Evolutionary conservation across 2,888 invertebrate species (phyloP), one percentile per base, ranked within the genome.

Genomic region (Parnassius apollo): DNA sequence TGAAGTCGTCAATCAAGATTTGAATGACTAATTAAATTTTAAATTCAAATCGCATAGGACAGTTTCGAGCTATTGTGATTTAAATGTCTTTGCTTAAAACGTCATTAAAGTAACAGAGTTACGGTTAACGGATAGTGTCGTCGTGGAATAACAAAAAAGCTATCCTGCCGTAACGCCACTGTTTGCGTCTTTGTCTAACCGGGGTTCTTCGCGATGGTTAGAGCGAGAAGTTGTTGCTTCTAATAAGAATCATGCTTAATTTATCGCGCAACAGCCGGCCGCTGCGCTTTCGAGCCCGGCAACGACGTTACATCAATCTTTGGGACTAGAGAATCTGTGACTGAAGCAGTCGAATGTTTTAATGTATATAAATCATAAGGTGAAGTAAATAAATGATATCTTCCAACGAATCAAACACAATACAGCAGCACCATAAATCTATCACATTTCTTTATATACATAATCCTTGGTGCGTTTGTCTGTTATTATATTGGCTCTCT

Each of bases 181-280:
- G 72, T 78, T 78, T 76, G 71, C 74, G 74, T 89, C 87, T 82
- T 83, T 82, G 78, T 90, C 85, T 75, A 72, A 65, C 84, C 61
- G 72, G 77, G 76, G 80, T 71, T 65, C 69, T 66, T 55, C 68
- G 2, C 61, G 69, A 71, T 76, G 72, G 85, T 80, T 76, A 67
- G 83, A 90, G 83, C 74, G 76, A 82, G 87, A 87, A 79, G 79
- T 78, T 74, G 75, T 78, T 74, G 76, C 83, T 76, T 80, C 79
- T 85, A 86, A 86, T 85, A 84, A 80, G 84, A 86, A 84, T 84
- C 79, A 81, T 79, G 84, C 86, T 86, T 90, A 91, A 91, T 91
- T 91, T 90, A 91, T 90, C 75, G 86, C 81, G 83, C 83, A 86
- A 90, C 90, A 90, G 88, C 88, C 77, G 80, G 87, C 87, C 77